Base-by-base conservation (phyloP, 2,113 vertebrate genomes). In the Craseonycteris thonglongyai region DNA sequence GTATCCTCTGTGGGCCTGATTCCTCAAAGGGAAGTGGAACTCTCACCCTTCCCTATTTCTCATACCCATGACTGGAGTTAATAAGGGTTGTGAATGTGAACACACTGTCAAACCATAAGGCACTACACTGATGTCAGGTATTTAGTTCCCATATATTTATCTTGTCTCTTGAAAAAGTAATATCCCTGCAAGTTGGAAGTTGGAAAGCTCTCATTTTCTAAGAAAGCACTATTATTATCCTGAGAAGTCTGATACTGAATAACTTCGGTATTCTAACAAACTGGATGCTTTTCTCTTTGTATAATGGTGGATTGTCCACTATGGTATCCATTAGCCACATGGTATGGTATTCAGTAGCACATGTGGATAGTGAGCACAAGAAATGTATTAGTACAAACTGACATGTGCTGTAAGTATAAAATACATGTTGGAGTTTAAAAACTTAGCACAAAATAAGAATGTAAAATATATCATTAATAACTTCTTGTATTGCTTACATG, bases 151-250 rank as follows among this genome's bases (percentile, higher is more conserved):
- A 68, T 26, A 21, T 80, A 63, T 35, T 79, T 83, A 58, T 58
- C 79, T 90, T 90, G 63, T 71, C 83, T 75, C 66, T 93, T 72
- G 13, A 68, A 76, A 69, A 82, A 91, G 59, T 30, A 96, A 51
- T 10, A 26, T 83, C 33, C 35, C 21, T 80, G 33, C 22, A 42
- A 59, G 16, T 68, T 61, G 66, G 66, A 42, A 59, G 16, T 68
- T 61, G 66, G 66, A 87, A 93, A 83, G 28, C 42, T 91, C 69
- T 83, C 42, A 13, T 91, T 56, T 91, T 92, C 40, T 79, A 59
- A 93, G 42, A 88, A 92, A n/a, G n/a, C n/a, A n/a, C n/a, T n/a
- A n/a, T 82, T 94, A 40, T 90, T 68, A 80, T 82, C 58, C 47
- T 45, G 75, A 82, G 63, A 95, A 88, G n/a, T 84, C 54, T 30